phyloP scores from a whole-genome alignment of 2,888 invertebrate species.

The Strigamia transsilvanica region DNA sequence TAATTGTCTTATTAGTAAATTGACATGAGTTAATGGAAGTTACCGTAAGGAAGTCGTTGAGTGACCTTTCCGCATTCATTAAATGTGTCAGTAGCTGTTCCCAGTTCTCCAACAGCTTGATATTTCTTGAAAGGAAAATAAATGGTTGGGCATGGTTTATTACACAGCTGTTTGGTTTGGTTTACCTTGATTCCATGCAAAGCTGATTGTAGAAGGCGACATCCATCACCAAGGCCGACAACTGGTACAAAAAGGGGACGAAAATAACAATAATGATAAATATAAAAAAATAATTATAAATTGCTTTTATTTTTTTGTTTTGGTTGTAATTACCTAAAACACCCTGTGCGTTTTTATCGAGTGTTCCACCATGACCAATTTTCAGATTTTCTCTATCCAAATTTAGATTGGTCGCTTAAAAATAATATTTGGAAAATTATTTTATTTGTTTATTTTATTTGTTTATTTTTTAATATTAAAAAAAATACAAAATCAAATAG shows the following conservation, averaged over 20 bases:
- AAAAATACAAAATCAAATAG: background rate
- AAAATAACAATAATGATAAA: conserved; percentile 2
- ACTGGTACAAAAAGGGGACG: conserved; percentile 55
- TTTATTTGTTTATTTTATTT: too few species aligned
- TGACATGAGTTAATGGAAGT: background rate
- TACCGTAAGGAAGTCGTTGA: conserved; percentile 59
- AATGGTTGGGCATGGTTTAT: background rate
- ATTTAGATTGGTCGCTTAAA: background rate
- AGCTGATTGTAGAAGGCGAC: conserved; percentile 59
- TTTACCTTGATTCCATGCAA: conserved; percentile 59
- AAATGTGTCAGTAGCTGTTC: conserved; percentile 59
- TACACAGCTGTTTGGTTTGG: background rate
- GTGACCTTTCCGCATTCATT: conserved; percentile 60
- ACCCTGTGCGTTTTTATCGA: conserved; percentile 60
- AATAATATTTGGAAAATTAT: background rate
- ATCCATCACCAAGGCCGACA: conserved; percentile 60
- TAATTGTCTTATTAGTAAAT: background rate
- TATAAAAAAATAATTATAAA: background rate
- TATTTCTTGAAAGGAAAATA: conserved; percentile 56
- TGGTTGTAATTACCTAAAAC: conserved; percentile 58
- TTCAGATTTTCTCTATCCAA: conserved; percentile 54
- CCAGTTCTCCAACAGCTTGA: conserved; percentile 59
- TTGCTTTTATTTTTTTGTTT: too few species aligned
- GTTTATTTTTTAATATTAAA: background rate
- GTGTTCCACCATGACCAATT: conserved; percentile 61